Conservation (phyloP, 92 coral and sea anemone species). For the Chrysogorgia sp. region DNA sequence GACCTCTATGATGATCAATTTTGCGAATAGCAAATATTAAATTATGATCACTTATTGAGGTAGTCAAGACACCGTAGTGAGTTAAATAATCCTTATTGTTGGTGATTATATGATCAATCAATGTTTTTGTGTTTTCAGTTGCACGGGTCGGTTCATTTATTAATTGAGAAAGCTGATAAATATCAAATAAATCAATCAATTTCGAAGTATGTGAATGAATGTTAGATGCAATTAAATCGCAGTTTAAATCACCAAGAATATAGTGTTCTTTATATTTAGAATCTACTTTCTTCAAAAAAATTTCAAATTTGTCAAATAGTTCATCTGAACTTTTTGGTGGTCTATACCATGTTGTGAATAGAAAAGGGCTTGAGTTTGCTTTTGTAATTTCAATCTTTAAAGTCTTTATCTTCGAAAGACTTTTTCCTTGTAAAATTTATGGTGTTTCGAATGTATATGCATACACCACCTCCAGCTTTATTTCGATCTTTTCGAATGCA, state of each 20-base stretch:
- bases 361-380: conserved; percentile 48
- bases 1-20: too few relatives aligned
- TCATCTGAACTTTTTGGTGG: conserved; percentile 51
- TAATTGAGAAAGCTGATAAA: conserved; percentile 44
- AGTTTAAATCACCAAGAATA: too few relatives aligned
- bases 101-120: too few relatives aligned
- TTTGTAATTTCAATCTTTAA: conserved; percentile 30
- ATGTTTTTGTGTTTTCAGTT: too few relatives aligned
- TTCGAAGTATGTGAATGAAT: conserved; percentile 5
- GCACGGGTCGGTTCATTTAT: conserved; percentile 42
- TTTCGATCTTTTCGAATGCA: too few relatives aligned
- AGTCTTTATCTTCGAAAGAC: conserved; percentile 28
- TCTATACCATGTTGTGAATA: conserved; percentile 46
- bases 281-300: conserved; percentile 33
- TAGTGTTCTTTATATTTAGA: conserved; percentile 38
- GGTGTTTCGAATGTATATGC: conserved; percentile 41
- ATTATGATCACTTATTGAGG: conserved; percentile 23
- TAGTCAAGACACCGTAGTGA: too few relatives aligned
- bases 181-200: conserved; percentile 12
- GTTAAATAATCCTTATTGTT: too few relatives aligned
- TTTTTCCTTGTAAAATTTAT: conserved; percentile 39
- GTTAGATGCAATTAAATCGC: too few relatives aligned
- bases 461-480: conserved; percentile 44
- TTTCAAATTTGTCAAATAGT: conserved; percentile 34
- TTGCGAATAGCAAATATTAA: conserved; percentile 28